Conservation (phyloP, 2,113 vertebrate species). For the Daboia siamensis region DNA sequence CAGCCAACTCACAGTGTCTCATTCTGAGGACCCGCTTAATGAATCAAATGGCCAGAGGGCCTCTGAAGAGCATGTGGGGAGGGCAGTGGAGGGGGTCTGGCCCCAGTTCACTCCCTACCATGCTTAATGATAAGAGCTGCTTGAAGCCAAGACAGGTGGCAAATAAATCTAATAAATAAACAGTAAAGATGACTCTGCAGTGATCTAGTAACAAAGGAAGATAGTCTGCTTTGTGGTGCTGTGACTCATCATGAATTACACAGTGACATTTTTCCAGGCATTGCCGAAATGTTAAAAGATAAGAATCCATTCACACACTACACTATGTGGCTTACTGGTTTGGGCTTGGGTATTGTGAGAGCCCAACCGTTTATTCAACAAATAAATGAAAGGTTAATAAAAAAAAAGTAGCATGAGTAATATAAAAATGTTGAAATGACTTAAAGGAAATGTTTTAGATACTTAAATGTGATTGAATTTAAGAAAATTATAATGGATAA, state of each 20-base stretch:
- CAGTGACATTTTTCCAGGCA: neutral
- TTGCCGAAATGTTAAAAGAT: neutral
- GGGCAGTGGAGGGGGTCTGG: neutral
- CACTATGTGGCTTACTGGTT: neutral
- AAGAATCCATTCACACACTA: neutral
- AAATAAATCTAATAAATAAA: neutral
- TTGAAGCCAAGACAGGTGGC: neutral
- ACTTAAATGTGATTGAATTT: too few species aligned
- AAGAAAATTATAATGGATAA: too few species aligned
- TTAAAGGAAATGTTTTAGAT: too few species aligned
- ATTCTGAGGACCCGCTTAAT: neutral
- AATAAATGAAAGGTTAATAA: neutral
- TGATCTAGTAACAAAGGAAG: neutral
- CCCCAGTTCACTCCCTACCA: neutral
- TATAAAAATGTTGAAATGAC: too few species aligned
- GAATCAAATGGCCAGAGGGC: neutral
- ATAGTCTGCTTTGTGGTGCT: neutral
- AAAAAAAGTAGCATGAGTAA: too few species aligned
- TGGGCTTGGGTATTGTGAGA: neutral
- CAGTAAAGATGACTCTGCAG: neutral
- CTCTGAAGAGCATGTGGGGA: neutral
- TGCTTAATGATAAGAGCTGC: neutral
- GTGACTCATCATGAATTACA: neutral
- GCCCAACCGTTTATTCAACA: neutral
- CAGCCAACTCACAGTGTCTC: neutral